Evolutionary conservation across 2,888 invertebrate genomes (phyloP), one percentile per base, ranked within the genome.

Genomic region (Rhaphigaster nebulosa): DNA sequence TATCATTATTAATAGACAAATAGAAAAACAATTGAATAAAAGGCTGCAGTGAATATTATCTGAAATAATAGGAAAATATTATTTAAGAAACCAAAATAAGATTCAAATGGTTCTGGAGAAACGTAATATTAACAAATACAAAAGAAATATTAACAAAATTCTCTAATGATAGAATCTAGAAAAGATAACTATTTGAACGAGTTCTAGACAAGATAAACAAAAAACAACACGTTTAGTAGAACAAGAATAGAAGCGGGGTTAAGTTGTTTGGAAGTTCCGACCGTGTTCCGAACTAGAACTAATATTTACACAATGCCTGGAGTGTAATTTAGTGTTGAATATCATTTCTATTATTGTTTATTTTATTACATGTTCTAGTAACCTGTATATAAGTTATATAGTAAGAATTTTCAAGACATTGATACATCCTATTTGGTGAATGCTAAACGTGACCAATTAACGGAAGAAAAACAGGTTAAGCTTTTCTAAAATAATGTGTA

Each of bases 131-230:
- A 60, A 60, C 10, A 38, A 76, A 20, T 38, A 38, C 20, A 76
- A 76, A 76, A 76, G 70, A 38, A 38, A 0, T 3, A 20, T 76
- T 76, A 23, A 76, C 34, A 20, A 38, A 38, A 38, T 38, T 76
- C 6, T 2, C 38, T 76, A 76, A 34, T 34, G 8, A 76, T 38
- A 76, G 70, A 5, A 34, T 29, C 18, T 76, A 8, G 38, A 38
- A 76, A 76, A 76, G 34, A 76, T 20, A 20, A 76, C 38, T 76
- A n/a, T 76, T 76, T 76, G 34, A 76, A 76, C 15, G 34, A 76
- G 38, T 38, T 38, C 70, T 38, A 38, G 38, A 76, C 38, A 38
- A 23, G 70, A 8, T 20, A 76, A 76, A 76, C 70, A 76, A 76
- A 65, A 76, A 76, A 70, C 20, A 70, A 76, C 34, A 76, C 1